phyloP scores from a whole-genome alignment of 2,113 vertebrate genomes.

The Podarcis raffonei region DNA sequence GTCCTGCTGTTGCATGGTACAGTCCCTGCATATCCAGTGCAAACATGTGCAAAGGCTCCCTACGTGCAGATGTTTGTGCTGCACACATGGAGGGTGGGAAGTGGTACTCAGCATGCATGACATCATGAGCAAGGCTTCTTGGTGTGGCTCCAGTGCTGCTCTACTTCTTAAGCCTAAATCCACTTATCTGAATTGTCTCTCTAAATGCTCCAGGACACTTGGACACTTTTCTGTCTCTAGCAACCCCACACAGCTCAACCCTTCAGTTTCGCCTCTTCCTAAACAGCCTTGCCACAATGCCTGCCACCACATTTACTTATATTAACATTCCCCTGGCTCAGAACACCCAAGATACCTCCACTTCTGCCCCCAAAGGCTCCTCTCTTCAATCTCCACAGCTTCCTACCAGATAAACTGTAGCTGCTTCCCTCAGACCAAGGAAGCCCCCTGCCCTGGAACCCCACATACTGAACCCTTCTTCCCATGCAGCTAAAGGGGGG shows the following conservation, averaged over 20 bases:
- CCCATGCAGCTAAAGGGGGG: neutral
- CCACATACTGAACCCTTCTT: neutral
- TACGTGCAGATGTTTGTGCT: too few species aligned
- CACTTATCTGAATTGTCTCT: neutral
- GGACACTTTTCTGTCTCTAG: neutral
- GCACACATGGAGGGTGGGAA: too few species aligned
- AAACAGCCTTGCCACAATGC: neutral
- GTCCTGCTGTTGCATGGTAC: neutral
- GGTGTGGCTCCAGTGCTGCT: too few species aligned
- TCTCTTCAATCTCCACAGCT: neutral
- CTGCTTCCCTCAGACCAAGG: neutral
- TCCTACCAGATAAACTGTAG: neutral
- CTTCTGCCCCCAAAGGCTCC: neutral
- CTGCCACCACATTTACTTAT: too few species aligned
- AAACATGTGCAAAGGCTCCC: too few species aligned
- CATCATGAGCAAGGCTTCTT: too few species aligned
- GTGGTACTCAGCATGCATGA: too few species aligned
- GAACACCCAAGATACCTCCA: neutral
- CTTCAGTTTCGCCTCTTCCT: neutral
- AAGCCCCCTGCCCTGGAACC: neutral
- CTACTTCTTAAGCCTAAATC: neutral
- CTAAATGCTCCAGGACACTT: neutral
- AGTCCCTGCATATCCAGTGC: neutral
- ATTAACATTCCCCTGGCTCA: too few species aligned
- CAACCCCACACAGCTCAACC: neutral